phyloP scores from a whole-genome alignment of 2,888 invertebrate species.

The Tetramorium bicarinatum region DNA sequence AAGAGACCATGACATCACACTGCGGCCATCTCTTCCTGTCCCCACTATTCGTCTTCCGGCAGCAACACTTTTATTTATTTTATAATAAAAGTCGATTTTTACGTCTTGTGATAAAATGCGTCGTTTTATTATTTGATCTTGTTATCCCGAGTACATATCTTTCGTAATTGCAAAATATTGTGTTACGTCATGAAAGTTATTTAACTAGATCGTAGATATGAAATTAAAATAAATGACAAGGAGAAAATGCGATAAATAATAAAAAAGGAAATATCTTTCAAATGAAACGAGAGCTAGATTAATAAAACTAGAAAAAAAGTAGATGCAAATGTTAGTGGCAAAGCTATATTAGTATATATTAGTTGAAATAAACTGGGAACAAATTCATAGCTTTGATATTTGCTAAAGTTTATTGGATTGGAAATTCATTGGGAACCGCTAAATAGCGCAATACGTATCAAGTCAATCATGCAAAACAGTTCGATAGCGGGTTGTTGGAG shows the following conservation, averaged over 20 bases:
- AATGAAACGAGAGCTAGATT: conserved; percentile 2
- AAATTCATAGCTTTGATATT: neutral
- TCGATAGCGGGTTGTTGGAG: conserved; percentile 3
- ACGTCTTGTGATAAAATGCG: conserved; percentile 82
- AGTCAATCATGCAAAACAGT: conserved; percentile 33
- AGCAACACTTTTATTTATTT: conserved; percentile 84
- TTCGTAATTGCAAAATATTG: neutral
- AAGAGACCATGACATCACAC: conserved; percentile 72
- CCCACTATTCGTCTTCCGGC: conserved; percentile 56
- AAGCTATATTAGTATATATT: neutral
- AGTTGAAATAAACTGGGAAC: neutral
- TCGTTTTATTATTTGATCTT: neutral
- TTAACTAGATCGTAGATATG: neutral
- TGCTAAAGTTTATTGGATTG: neutral
- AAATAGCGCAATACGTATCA: conserved; percentile 33
- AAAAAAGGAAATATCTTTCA: neutral
- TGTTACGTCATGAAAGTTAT: neutral
- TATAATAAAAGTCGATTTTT: conserved; percentile 84
- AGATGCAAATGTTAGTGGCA: neutral
- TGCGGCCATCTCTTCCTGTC: conserved; percentile 56
- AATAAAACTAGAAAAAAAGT: neutral
- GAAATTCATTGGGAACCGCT: neutral
- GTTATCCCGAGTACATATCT: neutral
- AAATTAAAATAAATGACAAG: neutral
- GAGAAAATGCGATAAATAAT: neutral